Conservation (phyloP, 2,888 invertebrate species). For the Pammene aurita region DNA sequence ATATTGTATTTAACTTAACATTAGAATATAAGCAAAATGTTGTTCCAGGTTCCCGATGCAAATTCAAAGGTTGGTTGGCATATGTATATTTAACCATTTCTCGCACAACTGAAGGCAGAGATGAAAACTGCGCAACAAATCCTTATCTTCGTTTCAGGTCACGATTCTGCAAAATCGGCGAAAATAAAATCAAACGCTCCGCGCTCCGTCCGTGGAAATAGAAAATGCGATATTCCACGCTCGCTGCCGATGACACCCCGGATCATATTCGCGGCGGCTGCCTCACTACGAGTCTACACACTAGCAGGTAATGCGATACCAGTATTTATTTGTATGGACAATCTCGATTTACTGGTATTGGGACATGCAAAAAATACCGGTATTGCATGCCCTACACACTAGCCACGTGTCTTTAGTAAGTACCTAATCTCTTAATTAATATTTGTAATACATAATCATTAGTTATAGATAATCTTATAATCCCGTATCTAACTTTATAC, state of each 20-base stretch:
- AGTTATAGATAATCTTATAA: not conserved
- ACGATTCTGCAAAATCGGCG: conserved; percentile 74
- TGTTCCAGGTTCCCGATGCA: not conserved
- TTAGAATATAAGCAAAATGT: too few species aligned
- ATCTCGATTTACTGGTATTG: too few species aligned
- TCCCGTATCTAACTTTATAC: too few species aligned
- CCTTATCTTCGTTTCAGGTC: conserved; percentile 69
- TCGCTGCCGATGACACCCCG: conserved; percentile 58
- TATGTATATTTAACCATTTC: conserved; percentile 46
- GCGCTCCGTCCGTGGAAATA: conserved; percentile 60
- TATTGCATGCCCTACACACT: too few species aligned
- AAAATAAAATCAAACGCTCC: conserved; percentile 75
- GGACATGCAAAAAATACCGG: too few species aligned
- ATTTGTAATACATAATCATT: not conserved
- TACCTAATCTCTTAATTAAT: not conserved
- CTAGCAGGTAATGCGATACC: too few species aligned
- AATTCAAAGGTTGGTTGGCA: conserved; percentile 13
- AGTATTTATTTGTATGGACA: too few species aligned
- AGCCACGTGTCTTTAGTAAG: conserved; percentile 15
- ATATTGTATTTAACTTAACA: too few species aligned
- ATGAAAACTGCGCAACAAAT: conserved; percentile 69
- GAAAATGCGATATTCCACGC: conserved; percentile 70
- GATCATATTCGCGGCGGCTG: conserved; percentile 56
- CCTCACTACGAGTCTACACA: too few species aligned
- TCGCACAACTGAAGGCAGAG: conserved; percentile 58